Base-by-base conservation (phyloP, 1,140 invertebrate genomes). In the Scaptomyza montana region DNA sequence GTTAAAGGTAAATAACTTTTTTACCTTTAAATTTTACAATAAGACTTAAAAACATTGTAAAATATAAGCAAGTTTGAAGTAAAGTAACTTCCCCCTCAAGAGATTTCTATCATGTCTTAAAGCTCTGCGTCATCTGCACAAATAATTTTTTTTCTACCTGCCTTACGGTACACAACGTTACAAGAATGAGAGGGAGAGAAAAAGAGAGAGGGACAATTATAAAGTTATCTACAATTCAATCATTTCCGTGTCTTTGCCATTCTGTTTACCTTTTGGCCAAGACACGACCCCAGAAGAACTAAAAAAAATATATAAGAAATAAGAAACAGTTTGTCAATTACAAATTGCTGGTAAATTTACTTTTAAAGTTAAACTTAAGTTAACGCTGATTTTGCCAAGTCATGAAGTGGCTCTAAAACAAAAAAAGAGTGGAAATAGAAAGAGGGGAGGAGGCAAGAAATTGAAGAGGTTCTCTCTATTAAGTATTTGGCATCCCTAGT, bases 281-380 rank as follows among this genome's bases (percentile, higher is more conserved):
- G 53, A 41, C 25, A 55, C 61, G 45, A 41, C 25, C 36, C 49
- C 47, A 25, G n/a, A 9, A 36, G 8, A 36, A 9, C 9, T 3
- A 36, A 36, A 36, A 0, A 9, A 36, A 41, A 63, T 12, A 6
- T 16, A 16, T 16, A n/a, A n/a, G n/a, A 41, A n/a, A 5, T 3
- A n/a, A 5, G n/a, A 16, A 63, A 28, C 80, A 71, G 74, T 84
- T 82, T 84, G 80, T 79, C 80, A 77, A 77, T 80, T 85, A 84
- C 80, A 80, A 84, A 84, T 85, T 77, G 81, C 68, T 60, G 16
- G 16, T 16, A 59, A 84, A 74, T 68, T 50, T 56, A 36, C 6
- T 36, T 36, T 55, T 39, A 30, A 45, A 45, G 19, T 49, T 56
- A 57, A 43, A 43, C 39, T 43, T 43, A 43, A 57, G n/a, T 64